A percentile compares a stretch with the other conserved stretches of the same genome.
Evolutionary conservation across 1,140 invertebrate genomes (phyloP).

Genomic region (Drepana arcuata): DNA sequence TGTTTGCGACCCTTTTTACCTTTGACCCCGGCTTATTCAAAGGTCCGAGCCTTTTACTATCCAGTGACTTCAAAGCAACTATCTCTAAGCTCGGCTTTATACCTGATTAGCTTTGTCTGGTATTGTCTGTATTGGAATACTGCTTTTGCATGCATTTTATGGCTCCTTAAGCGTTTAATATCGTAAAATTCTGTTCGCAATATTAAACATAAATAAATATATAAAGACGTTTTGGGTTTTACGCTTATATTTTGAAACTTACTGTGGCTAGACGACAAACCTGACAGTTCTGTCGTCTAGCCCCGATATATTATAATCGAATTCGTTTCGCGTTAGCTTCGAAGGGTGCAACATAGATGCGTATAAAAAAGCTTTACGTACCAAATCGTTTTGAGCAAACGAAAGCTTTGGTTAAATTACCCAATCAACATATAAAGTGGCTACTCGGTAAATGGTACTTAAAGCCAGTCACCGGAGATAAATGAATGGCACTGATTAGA

Average conservation of each 20-base stretch:
- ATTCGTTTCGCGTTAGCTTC: conserved; percentile 5
- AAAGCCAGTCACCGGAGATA: conserved; percentile 33
- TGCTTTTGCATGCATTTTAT: conserved; percentile 9
- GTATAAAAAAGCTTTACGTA: conserved; percentile 8
- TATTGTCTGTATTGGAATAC: conserved; percentile 6
- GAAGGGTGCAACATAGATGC: conserved; percentile 1
- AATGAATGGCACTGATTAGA: conserved; percentile 40
- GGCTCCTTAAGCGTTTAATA: no score
- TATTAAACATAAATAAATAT: no score
- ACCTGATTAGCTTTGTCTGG: conserved; percentile 14
- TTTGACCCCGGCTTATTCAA: conserved; percentile 41
- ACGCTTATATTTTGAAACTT: no score
- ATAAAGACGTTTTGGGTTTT: no score
- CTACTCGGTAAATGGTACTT: conserved; percentile 25
- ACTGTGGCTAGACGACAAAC: no score
- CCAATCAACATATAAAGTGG: conserved; percentile 50
- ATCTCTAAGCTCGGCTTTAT: conserved; percentile 36
- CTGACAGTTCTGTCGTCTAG: no score
- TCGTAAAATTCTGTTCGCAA: no score
- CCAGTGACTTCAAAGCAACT: conserved; percentile 43
- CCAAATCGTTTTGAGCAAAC: conserved; percentile 25
- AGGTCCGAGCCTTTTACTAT: conserved; percentile 22
- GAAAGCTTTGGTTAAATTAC: conserved; percentile 38
- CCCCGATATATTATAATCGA: no score
- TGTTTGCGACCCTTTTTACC: conserved; percentile 44